Base-by-base conservation (phyloP, 2,797 vertebrate genomes). In the Numenius phaeopus region DNA sequence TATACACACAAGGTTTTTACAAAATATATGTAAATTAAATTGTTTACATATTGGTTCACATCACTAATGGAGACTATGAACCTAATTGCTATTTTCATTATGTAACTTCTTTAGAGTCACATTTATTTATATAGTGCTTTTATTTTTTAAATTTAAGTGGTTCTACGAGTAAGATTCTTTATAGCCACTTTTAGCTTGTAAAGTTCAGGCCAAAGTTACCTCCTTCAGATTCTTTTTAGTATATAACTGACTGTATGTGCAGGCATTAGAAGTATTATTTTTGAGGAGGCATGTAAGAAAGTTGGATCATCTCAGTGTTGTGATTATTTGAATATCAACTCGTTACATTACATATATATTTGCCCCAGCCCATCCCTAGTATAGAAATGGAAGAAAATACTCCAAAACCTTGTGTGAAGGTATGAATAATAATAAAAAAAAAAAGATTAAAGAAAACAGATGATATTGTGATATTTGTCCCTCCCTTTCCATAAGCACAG, bases 281-380 rank as follows among this genome's bases (percentile, higher is more conserved):
- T 54, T 83, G 67, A 95, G 82, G 30, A 76, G 22, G 27, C n/a
- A 94, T 5, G 8, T 24, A 61, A 93, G 22, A 73, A 95, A 97
- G 73, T n/a, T 78, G 13, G 87, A 93, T 76, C 57, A 24, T 42
- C 21, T 40, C 69, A 65, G 40, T 78, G 15, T 83, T 88, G 21
- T 24, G 14, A 85, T 57, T 65, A 66, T 71, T 87, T 40, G 55
- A 59, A 90, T 64, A 93, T 73, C 78, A 95, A 30, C 46, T 71
- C 37, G 30, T 69, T 69, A 27, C 12, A 46, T 42, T 78, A 47
- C 29, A 70, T 2, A 88, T 57, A 30, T 80, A 89, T 54, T 90
- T 71, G 14, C 11, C 26, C 32, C n/a, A 44, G 22, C 15, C 40
- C 40, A 46, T 77, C 55, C 20, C 44, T 52, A 40, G 18, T n/a